These are phyloP conservation scores for Antechinus flavipes DNA, from an alignment of 2,113 vertebrate genomes.

Conservation along the genomic window DNA sequence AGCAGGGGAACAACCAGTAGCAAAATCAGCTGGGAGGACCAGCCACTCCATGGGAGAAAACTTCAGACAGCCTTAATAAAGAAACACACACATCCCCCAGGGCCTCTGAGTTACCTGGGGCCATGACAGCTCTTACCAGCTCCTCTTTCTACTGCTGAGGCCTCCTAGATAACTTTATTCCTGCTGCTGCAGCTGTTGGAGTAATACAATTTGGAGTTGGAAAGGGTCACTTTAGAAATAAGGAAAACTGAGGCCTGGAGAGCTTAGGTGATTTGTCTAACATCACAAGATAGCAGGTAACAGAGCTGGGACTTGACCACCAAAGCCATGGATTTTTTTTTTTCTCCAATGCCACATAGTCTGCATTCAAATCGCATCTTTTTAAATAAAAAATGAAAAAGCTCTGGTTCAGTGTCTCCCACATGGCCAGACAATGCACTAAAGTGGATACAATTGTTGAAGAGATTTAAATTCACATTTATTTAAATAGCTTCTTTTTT, in stretches of 20 bases:
- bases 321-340: neutral
- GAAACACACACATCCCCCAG: slow-evolving; percentile 70
- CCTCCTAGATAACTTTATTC: slow-evolving; percentile 66
- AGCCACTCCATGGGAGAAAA: slow-evolving; percentile 67
- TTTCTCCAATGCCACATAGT: neutral
- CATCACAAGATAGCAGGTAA: neutral
- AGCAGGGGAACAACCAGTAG: slow-evolving; percentile 51
- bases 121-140: slow-evolving; percentile 73
- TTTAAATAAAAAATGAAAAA: neutral
- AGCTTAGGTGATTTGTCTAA: neutral
- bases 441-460: neutral
- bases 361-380: neutral
- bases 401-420: neutral
- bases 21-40: slow-evolving; percentile 62
- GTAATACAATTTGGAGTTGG: slow-evolving; percentile 27
- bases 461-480: neutral
- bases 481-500: neutral
- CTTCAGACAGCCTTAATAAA: slow-evolving; percentile 64
- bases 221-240: neutral
- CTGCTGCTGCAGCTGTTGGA: slow-evolving; percentile 70
- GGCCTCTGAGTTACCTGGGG: neutral
- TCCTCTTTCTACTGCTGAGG: slow-evolving; percentile 76
- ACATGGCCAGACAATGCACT: neutral
- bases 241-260: neutral
- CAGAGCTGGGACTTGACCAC: neutral